Evolutionary conservation across 2,888 invertebrate genomes (phyloP), one percentile per base, ranked within the genome.

Genomic region (Spodoptera picta): DNA sequence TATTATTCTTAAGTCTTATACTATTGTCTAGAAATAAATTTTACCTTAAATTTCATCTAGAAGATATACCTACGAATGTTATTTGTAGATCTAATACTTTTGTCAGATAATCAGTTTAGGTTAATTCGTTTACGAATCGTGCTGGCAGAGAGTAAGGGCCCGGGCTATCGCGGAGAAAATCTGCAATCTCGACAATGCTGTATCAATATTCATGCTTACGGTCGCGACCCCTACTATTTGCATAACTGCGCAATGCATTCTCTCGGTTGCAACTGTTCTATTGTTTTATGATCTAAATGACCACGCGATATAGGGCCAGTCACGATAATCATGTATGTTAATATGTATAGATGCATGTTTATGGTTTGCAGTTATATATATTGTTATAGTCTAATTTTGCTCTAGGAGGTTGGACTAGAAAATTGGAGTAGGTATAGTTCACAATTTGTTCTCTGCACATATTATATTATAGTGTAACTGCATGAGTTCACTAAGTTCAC

Each of bases 211-310:
- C 94, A 94, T 94, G 91, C 90, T 87, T 87, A 86, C 90, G 93
- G 93, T 92, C 93, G 92, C 92, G 94, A 93, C 93, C 93, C 81
- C 86, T 78, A 85, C 87, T 90, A 94, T 94, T 94, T 93, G 93
- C 94, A 94, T 94, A 92, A 90, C 92, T 91, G 92, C 90, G 90
- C 90, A 89, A 88, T 90, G 90, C 93, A 92, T 93, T 92, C 90
- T 87, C 90, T 87, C 82, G 83, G 84, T 83, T 89, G 92, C 92
- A 92, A 92, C 93, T 91, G 93, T 92, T 92, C 92, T 92, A 94
- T 94, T 93, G 93, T 93, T 92, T 93, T 93, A 94, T 93, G 93
- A 92, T 93, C 94, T 90, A 93, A 93, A 93, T 94, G 93, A 94
- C 93, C 93, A 90, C 87, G 89, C 91, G 91, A 92, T 92, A 89